A percentile compares a stretch with the other conserved stretches of the same genome.
Conservation (phyloP, 2,113 vertebrate species). For the Chinchilla lanigera region DNA sequence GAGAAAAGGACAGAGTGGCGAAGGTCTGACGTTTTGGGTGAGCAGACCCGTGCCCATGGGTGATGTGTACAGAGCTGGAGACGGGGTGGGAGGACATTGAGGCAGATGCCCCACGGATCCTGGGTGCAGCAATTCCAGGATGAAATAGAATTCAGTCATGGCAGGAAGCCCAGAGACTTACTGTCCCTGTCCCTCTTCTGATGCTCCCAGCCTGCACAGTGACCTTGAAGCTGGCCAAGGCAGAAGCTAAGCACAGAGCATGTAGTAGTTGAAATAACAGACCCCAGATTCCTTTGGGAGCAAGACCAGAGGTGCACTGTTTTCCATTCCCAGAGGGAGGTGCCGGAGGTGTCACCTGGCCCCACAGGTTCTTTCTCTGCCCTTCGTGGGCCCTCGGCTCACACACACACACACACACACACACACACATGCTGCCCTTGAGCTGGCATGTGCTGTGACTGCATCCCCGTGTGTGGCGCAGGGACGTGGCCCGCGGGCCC, state of each 20-base stretch:
- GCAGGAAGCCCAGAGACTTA: background rate
- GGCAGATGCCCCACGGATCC: no score
- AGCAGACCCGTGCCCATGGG: background rate
- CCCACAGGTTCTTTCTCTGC: background rate
- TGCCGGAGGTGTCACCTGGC: background rate
- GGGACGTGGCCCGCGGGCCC: no score
- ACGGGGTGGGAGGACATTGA: background rate
- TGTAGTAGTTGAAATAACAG: fast-evolving
- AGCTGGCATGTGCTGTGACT: no score
- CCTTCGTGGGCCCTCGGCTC: no score
- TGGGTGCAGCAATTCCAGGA: background rate
- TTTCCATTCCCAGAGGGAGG: background rate
- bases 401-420: no score
- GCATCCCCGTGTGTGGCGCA: no score
- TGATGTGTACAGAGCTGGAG: background rate
- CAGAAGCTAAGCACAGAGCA: background rate
- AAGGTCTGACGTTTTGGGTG: background rate
- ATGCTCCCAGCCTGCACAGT: background rate
- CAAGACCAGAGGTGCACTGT: background rate
- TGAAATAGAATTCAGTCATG: no score
- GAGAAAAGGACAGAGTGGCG: background rate
- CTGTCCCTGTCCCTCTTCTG: no score
- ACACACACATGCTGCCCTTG: no score
- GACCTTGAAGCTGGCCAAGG: background rate
- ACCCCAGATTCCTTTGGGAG: no score